Conservation (phyloP, 2,797 vertebrate genomes). For the Enteromius viviparus region DNA sequence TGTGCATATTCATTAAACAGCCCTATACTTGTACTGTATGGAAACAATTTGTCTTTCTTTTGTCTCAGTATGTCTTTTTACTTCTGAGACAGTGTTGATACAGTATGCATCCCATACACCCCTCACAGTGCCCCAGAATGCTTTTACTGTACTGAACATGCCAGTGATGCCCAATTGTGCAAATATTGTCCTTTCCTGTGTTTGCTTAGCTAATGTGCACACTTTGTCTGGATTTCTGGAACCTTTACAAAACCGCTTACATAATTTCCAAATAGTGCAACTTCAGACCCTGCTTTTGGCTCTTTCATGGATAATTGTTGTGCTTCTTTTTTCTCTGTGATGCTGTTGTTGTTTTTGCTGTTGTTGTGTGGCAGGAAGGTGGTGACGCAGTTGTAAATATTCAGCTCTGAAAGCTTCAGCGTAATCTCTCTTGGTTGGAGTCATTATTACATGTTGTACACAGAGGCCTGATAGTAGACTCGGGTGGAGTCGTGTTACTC, state of each 20-base stretch:
- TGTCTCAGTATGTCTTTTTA: neutral
- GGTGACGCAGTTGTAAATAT: slow-evolving; percentile 56
- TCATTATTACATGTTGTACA: slow-evolving; percentile 41
- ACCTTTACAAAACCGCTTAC: slow-evolving; percentile 66
- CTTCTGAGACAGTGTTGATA: neutral
- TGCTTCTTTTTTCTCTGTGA: slow-evolving; percentile 42
- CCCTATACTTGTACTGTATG: neutral
- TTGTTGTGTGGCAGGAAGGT: slow-evolving; percentile 31
- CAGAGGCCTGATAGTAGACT: slow-evolving; percentile 47
- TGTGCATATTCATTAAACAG: neutral
- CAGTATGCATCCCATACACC: slow-evolving; percentile 50
- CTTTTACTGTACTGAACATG: slow-evolving; percentile 69
- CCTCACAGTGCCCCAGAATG: slow-evolving; percentile 71
- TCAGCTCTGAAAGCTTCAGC: slow-evolving; percentile 37
- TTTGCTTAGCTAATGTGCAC: slow-evolving; percentile 79
- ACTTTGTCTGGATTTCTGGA: slow-evolving; percentile 76
- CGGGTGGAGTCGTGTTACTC: slow-evolving; percentile 47
- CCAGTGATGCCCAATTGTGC: slow-evolving; percentile 72
- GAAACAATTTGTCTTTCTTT: neutral
- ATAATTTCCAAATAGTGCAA: slow-evolving; percentile 67
- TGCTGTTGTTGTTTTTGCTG: slow-evolving; percentile 53
- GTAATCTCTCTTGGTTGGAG: slow-evolving; percentile 42
- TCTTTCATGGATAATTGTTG: slow-evolving; percentile 26
- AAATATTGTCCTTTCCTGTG: slow-evolving; percentile 71
- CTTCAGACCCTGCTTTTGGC: slow-evolving; percentile 37